Conservation (phyloP, 1,140 invertebrate species). For the Apis cerana region DNA sequence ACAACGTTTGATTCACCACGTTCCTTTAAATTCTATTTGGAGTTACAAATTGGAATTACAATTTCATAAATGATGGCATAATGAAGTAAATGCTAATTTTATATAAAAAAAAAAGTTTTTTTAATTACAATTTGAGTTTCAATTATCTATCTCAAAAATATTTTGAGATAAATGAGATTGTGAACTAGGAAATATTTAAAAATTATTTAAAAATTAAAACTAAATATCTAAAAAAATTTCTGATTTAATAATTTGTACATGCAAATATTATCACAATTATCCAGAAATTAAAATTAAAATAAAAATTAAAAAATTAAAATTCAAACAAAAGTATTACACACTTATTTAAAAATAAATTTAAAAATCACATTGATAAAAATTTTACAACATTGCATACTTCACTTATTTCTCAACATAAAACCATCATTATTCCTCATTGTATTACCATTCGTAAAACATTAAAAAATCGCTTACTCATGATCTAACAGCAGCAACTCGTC, state of each 20-base stretch:
- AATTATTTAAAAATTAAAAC: background rate
- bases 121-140: background rate
- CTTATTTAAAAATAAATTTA: background rate
- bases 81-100: background rate
- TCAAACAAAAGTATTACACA: background rate
- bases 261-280: background rate
- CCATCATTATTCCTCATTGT: background rate
- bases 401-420: background rate
- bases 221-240: too few species aligned
- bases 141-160: background rate
- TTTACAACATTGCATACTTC: background rate
- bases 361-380: background rate
- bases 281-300: background rate
- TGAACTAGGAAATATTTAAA: background rate
- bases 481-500: background rate
- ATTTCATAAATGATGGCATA: background rate
- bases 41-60: background rate
- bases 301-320: too few species aligned
- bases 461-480: slow-evolving; percentile 3
- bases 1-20: slow-evolving; percentile 26
- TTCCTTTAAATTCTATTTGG: background rate
- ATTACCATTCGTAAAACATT: too few species aligned
- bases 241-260: background rate
- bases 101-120: background rate
- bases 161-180: background rate